Base-by-base conservation (phyloP, 2,888 invertebrate genomes). In the Caenorhabditis sp. region DNA sequence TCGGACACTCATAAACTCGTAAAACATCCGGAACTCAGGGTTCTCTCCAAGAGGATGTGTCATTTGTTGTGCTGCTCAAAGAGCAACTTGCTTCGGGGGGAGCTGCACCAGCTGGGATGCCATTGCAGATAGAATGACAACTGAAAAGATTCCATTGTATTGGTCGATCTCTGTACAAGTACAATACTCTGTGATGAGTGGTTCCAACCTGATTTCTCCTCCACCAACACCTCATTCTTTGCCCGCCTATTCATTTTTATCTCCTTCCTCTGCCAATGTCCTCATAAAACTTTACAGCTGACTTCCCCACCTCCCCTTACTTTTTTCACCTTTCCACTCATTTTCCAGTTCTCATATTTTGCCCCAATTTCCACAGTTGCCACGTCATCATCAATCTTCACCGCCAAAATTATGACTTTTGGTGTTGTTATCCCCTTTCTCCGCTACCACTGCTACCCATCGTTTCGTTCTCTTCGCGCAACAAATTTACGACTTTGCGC, bases 401-500 rank as follows among this genome's bases (percentile, higher is more conserved):
- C 15, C 37, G 24, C 24, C 53, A 71, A 55, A 71, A 71, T 62
- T 71, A 62, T 44, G 53, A 71, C 22, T 35, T 55, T 44, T 62
- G n/a, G 32, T 32, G 32, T 32, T 61, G 15, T 70, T 58, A 24
- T 56, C 26, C 32, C 24, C 50, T 15, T 24, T 11, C 50, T 15
- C 9, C 24, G 9, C 1, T n/a, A n/a, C n/a, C n/a, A n/a, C 40
- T 40, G 9, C 40, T 40, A 9, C 9, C 13, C n/a, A 11, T 15
- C 40, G 13, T 15, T 40, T 40, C 47, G 47, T 47, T 47, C 47
- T 18, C 18, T 47, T 47, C 47, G 47, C 47, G 47, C 56, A 40
- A 37, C 64, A 58, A 74, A 74, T 74, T 74, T 74, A 74, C 74
- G 74, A 74, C 65, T 74, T 74, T 74, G 74, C 60, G 65, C 58